These are phyloP conservation scores for Agrilus mali DNA, from an alignment of 2,888 invertebrate species.

Conservation along the genomic window DNA sequence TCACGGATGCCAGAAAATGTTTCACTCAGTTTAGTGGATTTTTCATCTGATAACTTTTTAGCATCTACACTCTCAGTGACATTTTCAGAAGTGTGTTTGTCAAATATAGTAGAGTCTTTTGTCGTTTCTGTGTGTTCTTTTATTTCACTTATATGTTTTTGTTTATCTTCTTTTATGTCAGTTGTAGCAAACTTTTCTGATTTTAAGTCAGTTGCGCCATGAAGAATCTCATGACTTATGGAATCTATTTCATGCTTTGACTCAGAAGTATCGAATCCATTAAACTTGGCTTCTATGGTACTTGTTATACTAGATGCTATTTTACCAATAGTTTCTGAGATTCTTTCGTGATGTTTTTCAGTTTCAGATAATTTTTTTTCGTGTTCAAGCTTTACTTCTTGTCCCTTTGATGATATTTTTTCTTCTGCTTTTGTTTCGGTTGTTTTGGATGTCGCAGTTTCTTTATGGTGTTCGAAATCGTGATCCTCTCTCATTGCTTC, in stretches of 20 bases:
- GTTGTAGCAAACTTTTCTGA: not conserved
- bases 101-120: conserved; percentile 15
- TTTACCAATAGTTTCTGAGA: too few relatives aligned
- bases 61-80: not conserved
- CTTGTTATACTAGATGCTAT: too few relatives aligned
- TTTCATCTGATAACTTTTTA: conserved; percentile 3
- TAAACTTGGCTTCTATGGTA: too few relatives aligned
- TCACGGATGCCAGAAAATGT: conserved; percentile 12
- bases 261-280: too few relatives aligned
- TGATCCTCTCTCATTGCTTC: not conserved
- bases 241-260: too few relatives aligned
- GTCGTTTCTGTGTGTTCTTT: conserved; percentile 4
- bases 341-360: too few relatives aligned
- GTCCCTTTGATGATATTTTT: not conserved
- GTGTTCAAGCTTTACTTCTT: not conserved
- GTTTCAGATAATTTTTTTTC: conserved; percentile 2
- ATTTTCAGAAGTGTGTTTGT: not conserved
- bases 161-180: conserved; percentile 7
- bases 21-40: conserved; percentile 9
- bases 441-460: not conserved
- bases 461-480: not conserved
- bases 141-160: conserved; percentile 1
- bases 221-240: conserved; percentile 7
- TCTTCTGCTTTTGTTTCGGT: not conserved
- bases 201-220: conserved; percentile 9